Evolutionary conservation across 2,797 vertebrate species (phyloP), one percentile per base, ranked within the genome.

Genomic region (Gymnopithys bicolor): DNA sequence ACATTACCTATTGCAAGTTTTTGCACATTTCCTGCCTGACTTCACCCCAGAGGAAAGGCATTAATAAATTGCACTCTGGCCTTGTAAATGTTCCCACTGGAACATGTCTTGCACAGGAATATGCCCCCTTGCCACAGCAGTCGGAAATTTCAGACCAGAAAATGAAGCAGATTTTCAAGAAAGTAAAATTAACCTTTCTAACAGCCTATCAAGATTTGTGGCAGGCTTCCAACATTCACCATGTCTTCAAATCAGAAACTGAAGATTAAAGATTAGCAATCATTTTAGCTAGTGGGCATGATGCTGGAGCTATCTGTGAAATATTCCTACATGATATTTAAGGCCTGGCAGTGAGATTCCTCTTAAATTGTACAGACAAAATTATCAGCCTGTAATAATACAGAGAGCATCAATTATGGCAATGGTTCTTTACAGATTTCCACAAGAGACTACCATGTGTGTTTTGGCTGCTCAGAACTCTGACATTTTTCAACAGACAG

Each of bases 121-220:
- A 37, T 81, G 37, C 16, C 30, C 22, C 33, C n/a, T 51, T 91
- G 41, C 39, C 39, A 60, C 24, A 83, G 64, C 19, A 80, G 39
- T 27, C 60, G 27, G 35, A 92, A 58, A 68, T 64, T 91, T 89
- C 76, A 77, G 62, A 45, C 7, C 19, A 77, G 30, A 92, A 89
- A 91, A 67, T 60, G 5, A 94, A 91, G 64, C 3, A 87, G 23
- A 62, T 66, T 86, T 92, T 89, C 56, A 73, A 90, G 30, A 85
- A 87, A 84, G 49, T 75, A 64, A 91, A 95, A 85, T 90, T 93
- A 93, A 85, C 66, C 73, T 87, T 89, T 85, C 45, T 21, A 85
- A 21, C 4, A 85, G 45, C 23, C 80, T 84, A 46, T 71, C 46
- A 48, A 85, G 56, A 25, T 63, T 39, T 4, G 24, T 37, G 45